These are phyloP conservation scores for Proisotoma minuta DNA, from an alignment of 2,888 invertebrate genomes.

Conservation along the genomic window DNA sequence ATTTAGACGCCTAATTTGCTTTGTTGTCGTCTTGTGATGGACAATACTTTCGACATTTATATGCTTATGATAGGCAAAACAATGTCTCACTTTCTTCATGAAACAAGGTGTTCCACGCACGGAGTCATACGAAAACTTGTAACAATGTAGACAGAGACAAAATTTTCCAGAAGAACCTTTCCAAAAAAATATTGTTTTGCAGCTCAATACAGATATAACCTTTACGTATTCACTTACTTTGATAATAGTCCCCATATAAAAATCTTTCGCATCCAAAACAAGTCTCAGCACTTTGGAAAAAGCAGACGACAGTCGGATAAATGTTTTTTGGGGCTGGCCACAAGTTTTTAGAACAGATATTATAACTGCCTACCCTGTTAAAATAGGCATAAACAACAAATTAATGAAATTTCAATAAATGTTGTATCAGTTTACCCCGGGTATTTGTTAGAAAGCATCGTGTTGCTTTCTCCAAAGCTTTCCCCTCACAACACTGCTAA, in stretches of 20 bases:
- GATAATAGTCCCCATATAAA: constrained; percentile 9
- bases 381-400: neutral
- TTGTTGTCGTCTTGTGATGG: constrained; percentile 16
- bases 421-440: neutral
- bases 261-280: constrained; percentile 1
- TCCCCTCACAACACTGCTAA: too few relatives aligned
- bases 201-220: too few relatives aligned
- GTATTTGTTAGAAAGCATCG: neutral
- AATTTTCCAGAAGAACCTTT: neutral
- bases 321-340: neutral
- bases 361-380: neutral
- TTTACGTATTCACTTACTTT: too few relatives aligned
- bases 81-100: constrained; percentile 22
- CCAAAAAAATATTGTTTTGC: too few relatives aligned
- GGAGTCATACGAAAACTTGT: neutral
- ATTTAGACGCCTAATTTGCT: constrained; percentile 7
- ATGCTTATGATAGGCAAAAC: constrained; percentile 26
- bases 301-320: neutral
- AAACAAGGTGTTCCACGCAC: neutral
- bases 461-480: too few relatives aligned
- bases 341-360: neutral
- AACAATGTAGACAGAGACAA: neutral
- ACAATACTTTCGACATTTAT: constrained; percentile 31
- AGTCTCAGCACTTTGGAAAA: constrained; percentile 7
- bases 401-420: neutral